These are phyloP conservation scores for Megaustenia siamemsis DNA, from an alignment of 2,888 invertebrate genomes.

Conservation along the genomic window DNA sequence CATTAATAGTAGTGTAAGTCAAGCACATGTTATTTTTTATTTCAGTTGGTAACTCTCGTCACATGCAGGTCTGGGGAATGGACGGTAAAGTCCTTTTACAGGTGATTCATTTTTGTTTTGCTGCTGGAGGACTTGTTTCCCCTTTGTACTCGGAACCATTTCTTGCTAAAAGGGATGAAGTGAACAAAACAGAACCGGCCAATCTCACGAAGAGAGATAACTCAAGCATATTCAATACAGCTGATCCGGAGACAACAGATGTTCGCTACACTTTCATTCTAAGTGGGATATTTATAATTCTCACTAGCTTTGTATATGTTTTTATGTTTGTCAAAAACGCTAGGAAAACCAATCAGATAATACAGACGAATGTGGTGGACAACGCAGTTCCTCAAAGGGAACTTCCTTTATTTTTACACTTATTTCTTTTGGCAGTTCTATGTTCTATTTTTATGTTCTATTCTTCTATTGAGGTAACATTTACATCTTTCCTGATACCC, in stretches of 20 bases:
- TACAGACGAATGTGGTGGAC: background rate
- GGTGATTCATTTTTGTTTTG: slow-evolving; percentile 80
- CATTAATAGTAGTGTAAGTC: background rate
- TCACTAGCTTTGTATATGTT: slow-evolving; percentile 20
- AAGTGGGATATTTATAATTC: background rate
- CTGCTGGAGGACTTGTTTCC: slow-evolving; percentile 80
- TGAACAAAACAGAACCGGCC: background rate
- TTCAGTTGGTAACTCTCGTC: slow-evolving; percentile 77
- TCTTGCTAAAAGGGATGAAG: slow-evolving; percentile 62
- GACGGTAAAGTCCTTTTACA: slow-evolving; percentile 80
- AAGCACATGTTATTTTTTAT: background rate
- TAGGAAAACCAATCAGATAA: background rate
- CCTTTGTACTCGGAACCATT: slow-evolving; percentile 80
- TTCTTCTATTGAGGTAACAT: slow-evolving; percentile 76
- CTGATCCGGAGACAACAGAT: background rate
- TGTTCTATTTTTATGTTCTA: background rate
- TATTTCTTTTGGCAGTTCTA: background rate
- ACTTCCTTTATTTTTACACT: background rate
- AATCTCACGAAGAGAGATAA: background rate
- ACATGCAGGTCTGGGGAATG: slow-evolving; percentile 75
- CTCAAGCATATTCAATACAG: background rate
- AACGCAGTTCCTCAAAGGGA: background rate
- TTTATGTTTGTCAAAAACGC: background rate
- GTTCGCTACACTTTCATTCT: slow-evolving; percentile 43
- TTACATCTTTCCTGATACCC: slow-evolving; percentile 76